A percentile compares a stretch with the other conserved stretches of the same genome.
These are phyloP conservation scores for Erithacus rubecula DNA, from an alignment of 2,797 vertebrate species.

Conservation along the genomic window DNA sequence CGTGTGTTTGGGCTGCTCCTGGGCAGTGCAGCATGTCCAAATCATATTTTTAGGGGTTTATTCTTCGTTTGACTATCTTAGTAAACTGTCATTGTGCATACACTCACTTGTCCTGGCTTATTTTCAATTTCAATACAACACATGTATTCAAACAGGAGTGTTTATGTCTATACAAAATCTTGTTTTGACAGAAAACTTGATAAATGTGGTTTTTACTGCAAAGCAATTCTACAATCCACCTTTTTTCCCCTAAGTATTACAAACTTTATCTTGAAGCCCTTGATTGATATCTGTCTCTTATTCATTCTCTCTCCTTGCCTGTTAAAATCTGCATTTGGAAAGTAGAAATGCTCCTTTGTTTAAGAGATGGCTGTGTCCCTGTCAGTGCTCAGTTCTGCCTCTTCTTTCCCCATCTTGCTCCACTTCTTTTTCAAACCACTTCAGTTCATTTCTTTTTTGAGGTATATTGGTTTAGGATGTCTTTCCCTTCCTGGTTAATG, in stretches of 20 bases:
- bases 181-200: not conserved
- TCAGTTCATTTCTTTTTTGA: slow-evolving; percentile 33
- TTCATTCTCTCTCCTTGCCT: not conserved
- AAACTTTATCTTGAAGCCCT: not conserved
- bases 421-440: slow-evolving; percentile 69
- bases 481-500: not conserved
- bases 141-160: not conserved
- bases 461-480: slow-evolving; percentile 36
- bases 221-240: not conserved
- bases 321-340: not conserved
- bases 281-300: not conserved
- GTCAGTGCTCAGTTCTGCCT: slow-evolving; percentile 41
- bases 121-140: not conserved
- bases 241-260: not conserved
- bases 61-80: not conserved
- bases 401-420: slow-evolving; percentile 39
- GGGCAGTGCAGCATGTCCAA: not conserved
- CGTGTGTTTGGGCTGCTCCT: not conserved
- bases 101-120: not conserved
- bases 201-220: not conserved
- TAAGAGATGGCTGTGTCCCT: slow-evolving; percentile 24
- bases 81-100: not conserved
- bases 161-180: not conserved
- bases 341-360: slow-evolving; percentile 66
- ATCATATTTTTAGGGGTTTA: not conserved